A percentile compares a stretch with the other conserved stretches of the same genome.
Conservation (phyloP, 2,797 vertebrate species). For the Ibycter americanus region DNA sequence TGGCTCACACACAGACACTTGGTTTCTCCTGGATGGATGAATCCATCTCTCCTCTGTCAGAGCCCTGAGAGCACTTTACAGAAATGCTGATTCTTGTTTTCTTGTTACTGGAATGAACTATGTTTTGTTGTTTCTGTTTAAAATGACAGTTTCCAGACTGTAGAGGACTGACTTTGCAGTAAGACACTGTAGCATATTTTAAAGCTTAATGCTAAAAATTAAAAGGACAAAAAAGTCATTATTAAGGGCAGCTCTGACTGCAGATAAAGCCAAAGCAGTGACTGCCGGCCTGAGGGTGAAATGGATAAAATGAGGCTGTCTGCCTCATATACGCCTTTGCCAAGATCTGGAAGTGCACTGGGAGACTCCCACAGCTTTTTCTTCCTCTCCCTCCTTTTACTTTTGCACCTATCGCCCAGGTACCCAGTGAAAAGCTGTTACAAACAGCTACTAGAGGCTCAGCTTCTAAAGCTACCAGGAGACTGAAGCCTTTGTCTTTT, state of each 20-base stretch:
- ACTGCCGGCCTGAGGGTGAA: not conserved
- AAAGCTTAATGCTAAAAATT: not conserved
- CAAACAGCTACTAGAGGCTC: not conserved
- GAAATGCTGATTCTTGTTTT: conserved; percentile 14
- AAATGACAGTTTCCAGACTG: not conserved
- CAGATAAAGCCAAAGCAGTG: not conserved
- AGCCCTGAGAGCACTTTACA: not conserved
- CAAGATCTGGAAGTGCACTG: not conserved
- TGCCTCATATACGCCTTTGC: not conserved
- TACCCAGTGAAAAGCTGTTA: not conserved
- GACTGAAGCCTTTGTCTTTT: not conserved
- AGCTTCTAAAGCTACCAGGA: not conserved
- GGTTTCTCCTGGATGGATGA: not conserved
- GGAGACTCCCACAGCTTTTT: not conserved
- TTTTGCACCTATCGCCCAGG: not conserved
- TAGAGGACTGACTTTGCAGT: not conserved
- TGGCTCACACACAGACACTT: not conserved
- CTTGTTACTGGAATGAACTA: not conserved
- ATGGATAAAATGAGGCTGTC: not conserved
- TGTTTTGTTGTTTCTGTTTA: not conserved
- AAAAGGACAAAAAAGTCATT: not conserved
- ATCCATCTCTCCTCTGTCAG: not conserved
- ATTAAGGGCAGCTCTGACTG: not conserved
- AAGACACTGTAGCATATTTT: not conserved
- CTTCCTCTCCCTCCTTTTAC: not conserved